These are phyloP conservation scores for Drosophila stalkeri DNA, from an alignment of 2,888 invertebrate species.

Conservation along the genomic window DNA sequence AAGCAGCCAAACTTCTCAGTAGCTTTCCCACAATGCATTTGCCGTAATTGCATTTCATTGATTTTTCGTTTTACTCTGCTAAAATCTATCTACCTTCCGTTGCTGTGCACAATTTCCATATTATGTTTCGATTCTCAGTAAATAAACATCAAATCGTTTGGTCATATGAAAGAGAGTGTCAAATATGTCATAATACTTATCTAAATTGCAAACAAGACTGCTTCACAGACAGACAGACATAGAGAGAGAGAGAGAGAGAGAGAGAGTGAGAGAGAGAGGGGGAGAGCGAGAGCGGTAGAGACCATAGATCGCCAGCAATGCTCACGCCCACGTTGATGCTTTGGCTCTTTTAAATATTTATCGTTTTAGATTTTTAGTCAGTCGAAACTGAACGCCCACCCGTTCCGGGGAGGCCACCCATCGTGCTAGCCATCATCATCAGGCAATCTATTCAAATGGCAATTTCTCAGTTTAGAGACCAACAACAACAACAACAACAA, in stretches of 20 bases:
- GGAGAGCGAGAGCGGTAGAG: background rate
- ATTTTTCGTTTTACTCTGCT: slow-evolving; percentile 59
- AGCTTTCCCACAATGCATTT: slow-evolving; percentile 65
- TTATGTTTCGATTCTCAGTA: slow-evolving; percentile 51
- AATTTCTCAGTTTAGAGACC: slow-evolving; percentile 28
- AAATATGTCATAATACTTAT: slow-evolving; percentile 82
- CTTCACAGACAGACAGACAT: background rate
- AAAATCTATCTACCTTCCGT: slow-evolving; percentile 15
- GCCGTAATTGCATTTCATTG: slow-evolving; percentile 81
- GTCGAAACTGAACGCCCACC: slow-evolving; percentile 32
- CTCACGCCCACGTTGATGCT: slow-evolving; percentile 48
- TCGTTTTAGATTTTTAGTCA: slow-evolving; percentile 52
- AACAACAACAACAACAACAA: slow-evolving; percentile 2
- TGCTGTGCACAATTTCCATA: slow-evolving; percentile 35
- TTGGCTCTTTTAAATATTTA: slow-evolving; percentile 74
- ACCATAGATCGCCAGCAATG: background rate
- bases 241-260: background rate
- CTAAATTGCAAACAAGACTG: slow-evolving; percentile 70
- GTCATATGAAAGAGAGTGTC: slow-evolving; percentile 72
- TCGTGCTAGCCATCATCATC: slow-evolving; percentile 18
- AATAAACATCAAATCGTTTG: slow-evolving; percentile 66
- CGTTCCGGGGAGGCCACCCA: slow-evolving; percentile 45
- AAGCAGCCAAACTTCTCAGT: background rate
- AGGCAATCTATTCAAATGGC: slow-evolving; percentile 49
- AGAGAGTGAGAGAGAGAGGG: background rate